Base-by-base conservation (phyloP, 2,113 vertebrate genomes). In the Saccopteryx leptura region DNA sequence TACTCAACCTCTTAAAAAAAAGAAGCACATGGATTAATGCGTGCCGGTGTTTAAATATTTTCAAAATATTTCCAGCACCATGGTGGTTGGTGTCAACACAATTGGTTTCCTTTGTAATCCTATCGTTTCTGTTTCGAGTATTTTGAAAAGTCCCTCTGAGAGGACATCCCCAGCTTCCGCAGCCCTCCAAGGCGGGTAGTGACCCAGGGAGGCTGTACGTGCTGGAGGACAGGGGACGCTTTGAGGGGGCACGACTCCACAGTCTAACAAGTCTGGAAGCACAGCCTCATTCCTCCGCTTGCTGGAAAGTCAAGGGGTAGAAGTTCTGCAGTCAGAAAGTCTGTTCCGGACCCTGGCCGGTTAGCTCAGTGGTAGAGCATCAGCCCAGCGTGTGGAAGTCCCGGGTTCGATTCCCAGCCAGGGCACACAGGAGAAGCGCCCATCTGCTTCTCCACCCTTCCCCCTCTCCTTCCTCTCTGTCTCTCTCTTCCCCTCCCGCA, bases 141-240 rank as follows among this genome's bases (percentile, higher is more conserved):
- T 12, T 88, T 79, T 74, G 78, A 63, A 81, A 28, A 31, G n/a
- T n/a, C 63, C 23, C 13, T 85, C 50, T 24, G 14, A 83, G 39
- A 66, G 48, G 46, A 61, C 15, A 7, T 31, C 10, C 5, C 2
- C 24, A 75, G 18, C 21, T 82, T 61, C 21, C 31, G 12, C 31
- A 39, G 52, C 6, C 10, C 26, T 12, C n/a, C 14, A 19, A 21
- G 26, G 18, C 11, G 14, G 21, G 11, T n/a, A 0, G 39, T 31
- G 18, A 18, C 13, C 15, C 14, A 63, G 39, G 61, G 33, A 50
- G 12, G 15, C 13, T 4, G 0, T 1, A 7, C 5, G 3, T 7
- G 50, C 26, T 26, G 10, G 65, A 39, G 39, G 39, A 39, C 39
- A 39, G 23, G 2, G 4, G 2, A 12, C 13, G 17, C 11, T 72